These are phyloP conservation scores for Galaxea fascicularis DNA, from an alignment of 92 coral and sea anemone genomes.

Conservation along the genomic window DNA sequence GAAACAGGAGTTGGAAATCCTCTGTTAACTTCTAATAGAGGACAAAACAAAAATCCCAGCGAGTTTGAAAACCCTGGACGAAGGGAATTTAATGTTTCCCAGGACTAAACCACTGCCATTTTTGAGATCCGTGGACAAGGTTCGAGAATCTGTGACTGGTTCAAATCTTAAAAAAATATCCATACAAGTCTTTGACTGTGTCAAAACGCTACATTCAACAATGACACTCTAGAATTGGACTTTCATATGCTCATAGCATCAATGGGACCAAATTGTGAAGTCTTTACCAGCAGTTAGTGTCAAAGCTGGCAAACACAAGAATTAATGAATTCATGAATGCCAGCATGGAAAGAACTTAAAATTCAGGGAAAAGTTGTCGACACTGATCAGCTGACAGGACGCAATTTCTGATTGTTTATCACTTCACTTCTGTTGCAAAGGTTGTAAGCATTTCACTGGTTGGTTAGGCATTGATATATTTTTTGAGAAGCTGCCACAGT, in stretches of 20 bases:
- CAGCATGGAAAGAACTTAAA: too few species aligned
- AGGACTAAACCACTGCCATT: conserved; percentile 15
- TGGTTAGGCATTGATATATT: too few species aligned
- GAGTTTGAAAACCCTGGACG: conserved; percentile 31
- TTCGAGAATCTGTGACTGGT: conserved; percentile 21
- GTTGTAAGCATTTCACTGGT: too few species aligned
- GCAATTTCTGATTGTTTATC: too few species aligned
- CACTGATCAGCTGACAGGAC: too few species aligned
- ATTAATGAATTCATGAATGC: too few species aligned
- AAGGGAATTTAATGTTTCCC: conserved; percentile 50
- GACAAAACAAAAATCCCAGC: conserved; percentile 26
- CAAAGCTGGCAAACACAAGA: too few species aligned
- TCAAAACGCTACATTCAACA: too few species aligned
- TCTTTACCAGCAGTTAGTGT: too few species aligned
- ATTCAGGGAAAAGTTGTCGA: too few species aligned
- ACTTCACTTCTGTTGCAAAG: too few species aligned
- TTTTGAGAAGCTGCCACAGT: too few species aligned
- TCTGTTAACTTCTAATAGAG: not conserved
- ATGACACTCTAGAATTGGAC: not conserved
- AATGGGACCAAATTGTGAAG: not conserved
- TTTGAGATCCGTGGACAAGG: conserved; percentile 45
- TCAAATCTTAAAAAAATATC: conserved; percentile 28
- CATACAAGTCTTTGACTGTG: conserved; percentile 11
- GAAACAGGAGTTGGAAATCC: conserved; percentile 24
- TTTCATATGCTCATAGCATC: conserved; percentile 17